Evolutionary conservation across 2,113 vertebrate species (phyloP).

Genomic region (Serinus canaria): DNA sequence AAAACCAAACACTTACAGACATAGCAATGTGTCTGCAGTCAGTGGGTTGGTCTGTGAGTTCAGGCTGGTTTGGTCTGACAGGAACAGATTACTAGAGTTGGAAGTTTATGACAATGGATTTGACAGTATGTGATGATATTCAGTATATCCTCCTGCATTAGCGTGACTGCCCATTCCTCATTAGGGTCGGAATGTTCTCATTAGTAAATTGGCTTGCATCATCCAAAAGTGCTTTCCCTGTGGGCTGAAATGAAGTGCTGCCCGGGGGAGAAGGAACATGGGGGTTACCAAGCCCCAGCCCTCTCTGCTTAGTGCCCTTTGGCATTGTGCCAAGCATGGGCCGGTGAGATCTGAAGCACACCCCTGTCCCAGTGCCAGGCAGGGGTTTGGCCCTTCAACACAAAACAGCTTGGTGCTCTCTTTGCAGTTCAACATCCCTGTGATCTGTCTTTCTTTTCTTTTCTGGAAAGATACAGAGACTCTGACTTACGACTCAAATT

Average conservation of each 20-base stretch:
- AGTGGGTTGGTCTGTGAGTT: not conserved
- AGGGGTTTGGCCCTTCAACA: not conserved
- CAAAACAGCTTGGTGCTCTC: not conserved
- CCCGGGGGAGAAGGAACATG: not conserved
- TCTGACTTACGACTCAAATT: accelerated
- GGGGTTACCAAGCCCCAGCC: not conserved
- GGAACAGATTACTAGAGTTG: not conserved
- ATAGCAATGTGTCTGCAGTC: not conserved
- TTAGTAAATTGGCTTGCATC: not conserved
- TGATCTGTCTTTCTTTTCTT: not conserved
- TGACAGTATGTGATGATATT: not conserved
- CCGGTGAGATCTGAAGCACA: not conserved
- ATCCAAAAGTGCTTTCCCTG: not conserved
- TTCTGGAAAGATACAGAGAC: not conserved
- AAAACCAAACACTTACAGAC: not conserved
- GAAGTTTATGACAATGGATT: not conserved
- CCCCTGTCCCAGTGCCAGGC: not conserved
- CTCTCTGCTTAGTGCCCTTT: not conserved
- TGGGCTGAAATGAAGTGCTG: not conserved
- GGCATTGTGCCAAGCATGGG: not conserved
- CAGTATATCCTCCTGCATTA: not conserved
- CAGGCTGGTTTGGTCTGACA: not conserved
- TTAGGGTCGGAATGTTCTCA: not conserved
- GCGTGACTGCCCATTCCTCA: not conserved
- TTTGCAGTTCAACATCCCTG: not conserved